These are phyloP conservation scores for Heterodera carotae DNA, from an alignment of 1,140 invertebrate species.

Conservation along the genomic window DNA sequence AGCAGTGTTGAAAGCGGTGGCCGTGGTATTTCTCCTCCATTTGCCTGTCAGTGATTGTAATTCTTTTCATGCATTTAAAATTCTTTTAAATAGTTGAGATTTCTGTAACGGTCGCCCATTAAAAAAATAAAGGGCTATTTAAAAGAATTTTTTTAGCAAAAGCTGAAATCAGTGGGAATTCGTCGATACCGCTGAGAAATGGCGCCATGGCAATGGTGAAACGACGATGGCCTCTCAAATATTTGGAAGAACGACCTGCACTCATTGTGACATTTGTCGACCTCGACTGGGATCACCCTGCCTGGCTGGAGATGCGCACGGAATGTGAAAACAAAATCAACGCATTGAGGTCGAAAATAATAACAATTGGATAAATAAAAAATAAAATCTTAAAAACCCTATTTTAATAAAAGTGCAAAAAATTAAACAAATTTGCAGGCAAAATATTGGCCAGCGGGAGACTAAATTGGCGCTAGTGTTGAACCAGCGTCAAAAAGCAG, in stretches of 20 bases:
- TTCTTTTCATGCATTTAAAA: not conserved
- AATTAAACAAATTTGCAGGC: constrained; percentile 29
- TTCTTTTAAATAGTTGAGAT: not conserved
- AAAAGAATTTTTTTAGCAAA: not conserved
- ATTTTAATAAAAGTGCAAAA: not conserved
- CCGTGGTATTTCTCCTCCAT: not conserved
- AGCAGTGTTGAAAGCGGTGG: not conserved
- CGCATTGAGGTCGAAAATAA: constrained; percentile 38
- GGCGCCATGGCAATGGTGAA: constrained; percentile 80
- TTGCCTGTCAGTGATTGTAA: constrained; percentile 2
- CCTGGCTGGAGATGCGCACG: constrained; percentile 89
- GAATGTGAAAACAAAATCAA: constrained; percentile 75
- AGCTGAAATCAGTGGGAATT: not conserved
- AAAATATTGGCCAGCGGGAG: constrained; percentile 40
- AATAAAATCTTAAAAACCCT: not conserved
- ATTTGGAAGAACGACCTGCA: constrained; percentile 83
- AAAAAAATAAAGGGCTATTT: not conserved
- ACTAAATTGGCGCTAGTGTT: constrained; percentile 45
- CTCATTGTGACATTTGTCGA: constrained; percentile 92
- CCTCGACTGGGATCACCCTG: constrained; percentile 90
- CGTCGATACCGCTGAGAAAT: constrained; percentile 12
- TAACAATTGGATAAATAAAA: not conserved
- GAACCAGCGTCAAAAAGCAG: constrained; percentile 37
- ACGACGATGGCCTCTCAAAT: constrained; percentile 91
- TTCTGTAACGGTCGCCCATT: not conserved